These are phyloP conservation scores for Eublepharis macularius DNA, from an alignment of 2,113 vertebrate genomes.

Conservation along the genomic window DNA sequence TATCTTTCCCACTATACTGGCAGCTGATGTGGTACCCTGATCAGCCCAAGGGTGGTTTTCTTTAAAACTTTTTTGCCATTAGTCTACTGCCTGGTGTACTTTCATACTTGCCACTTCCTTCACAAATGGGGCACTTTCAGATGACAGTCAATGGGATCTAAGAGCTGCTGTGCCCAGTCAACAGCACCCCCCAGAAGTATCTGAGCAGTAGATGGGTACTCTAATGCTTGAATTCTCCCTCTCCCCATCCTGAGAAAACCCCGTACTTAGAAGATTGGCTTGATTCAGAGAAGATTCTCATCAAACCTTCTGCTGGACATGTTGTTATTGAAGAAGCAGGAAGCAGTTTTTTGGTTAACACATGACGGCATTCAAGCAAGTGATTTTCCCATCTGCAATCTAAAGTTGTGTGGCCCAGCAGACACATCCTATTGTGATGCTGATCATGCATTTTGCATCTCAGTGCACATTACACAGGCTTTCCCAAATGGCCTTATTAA, in stretches of 20 bases:
- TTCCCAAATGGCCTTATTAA: not conserved
- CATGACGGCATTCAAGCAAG: not conserved
- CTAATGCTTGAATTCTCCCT: not conserved
- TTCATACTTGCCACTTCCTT: not conserved
- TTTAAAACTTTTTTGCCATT: not conserved
- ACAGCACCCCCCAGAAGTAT: not conserved
- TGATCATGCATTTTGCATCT: not conserved
- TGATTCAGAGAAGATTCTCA: not conserved
- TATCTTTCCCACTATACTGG: not conserved
- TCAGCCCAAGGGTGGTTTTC: not conserved
- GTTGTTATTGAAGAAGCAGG: not conserved
- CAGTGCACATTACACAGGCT: not conserved
- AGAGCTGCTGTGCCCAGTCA: not conserved
- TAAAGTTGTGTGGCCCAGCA: not conserved
- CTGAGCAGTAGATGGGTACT: not conserved
- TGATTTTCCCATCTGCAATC: not conserved
- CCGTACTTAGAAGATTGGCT: no score
- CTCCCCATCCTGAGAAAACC: no score
- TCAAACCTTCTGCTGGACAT: not conserved
- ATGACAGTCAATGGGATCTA: not conserved
- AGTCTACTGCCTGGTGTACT: not conserved
- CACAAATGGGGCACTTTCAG: constrained; percentile 4
- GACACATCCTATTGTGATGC: not conserved
- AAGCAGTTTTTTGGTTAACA: no score
- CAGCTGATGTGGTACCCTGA: not conserved